phyloP scores from a whole-genome alignment of 64 coral and sea anemone genomes.

The Cladopsammia gracilis region DNA sequence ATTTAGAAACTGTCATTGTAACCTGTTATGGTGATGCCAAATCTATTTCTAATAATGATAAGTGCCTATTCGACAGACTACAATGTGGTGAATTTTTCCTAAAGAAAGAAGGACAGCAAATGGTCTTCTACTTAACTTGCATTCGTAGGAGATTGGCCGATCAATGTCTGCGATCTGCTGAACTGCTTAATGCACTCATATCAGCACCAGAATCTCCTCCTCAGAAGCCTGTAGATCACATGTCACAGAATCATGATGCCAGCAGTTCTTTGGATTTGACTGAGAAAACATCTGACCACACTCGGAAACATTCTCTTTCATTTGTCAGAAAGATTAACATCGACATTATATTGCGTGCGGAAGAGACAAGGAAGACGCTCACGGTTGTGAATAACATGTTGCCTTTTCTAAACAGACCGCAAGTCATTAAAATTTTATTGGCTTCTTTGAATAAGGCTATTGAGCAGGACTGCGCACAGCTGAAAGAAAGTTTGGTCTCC shows the following conservation, averaged over 20 bases:
- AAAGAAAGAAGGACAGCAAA: neutral
- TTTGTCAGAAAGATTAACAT: neutral
- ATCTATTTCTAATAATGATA: neutral
- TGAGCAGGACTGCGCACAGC: too few relatives aligned
- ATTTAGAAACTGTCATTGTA: neutral
- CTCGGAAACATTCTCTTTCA: neutral
- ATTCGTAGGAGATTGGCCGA: neutral
- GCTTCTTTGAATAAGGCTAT: neutral
- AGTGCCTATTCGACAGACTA: neutral
- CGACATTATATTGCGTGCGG: too few relatives aligned
- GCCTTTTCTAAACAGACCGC: too few relatives aligned
- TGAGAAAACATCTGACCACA: neutral
- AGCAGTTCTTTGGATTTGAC: neutral
- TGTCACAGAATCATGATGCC: neutral
- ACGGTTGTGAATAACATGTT: neutral
- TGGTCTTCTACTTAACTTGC: neutral
- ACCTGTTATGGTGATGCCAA: neutral
- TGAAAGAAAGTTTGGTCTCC: neutral
- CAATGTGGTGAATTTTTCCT: neutral
- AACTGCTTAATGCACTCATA: neutral
- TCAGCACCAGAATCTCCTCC: neutral
- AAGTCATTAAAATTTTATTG: neutral
- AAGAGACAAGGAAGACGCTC: neutral
- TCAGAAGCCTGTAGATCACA: neutral
- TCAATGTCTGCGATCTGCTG: too few relatives aligned